These are phyloP conservation scores for Drosophila lacteicornis DNA, from an alignment of 1,140 invertebrate genomes.

Conservation along the genomic window DNA sequence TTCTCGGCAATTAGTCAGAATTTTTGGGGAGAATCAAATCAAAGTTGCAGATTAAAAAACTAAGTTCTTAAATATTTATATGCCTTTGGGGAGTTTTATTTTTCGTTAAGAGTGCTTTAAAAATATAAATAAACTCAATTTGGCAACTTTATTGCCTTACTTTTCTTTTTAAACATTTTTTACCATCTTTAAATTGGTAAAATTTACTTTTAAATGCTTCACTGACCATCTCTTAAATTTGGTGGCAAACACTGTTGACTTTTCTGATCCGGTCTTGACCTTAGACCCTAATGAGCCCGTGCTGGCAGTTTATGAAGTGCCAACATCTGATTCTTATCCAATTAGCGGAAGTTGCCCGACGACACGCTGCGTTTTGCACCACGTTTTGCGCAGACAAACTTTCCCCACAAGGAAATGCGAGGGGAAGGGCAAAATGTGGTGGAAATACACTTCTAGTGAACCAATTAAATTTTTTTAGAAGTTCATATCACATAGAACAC, in stretches of 20 bases:
- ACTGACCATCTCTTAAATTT: not conserved
- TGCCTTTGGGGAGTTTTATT: not conserved
- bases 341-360: constrained; percentile 27
- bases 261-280: constrained; percentile 19
- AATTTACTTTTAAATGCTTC: constrained; percentile 1
- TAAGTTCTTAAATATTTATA: constrained; percentile 5
- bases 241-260: not conserved
- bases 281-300: constrained; percentile 32
- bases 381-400: constrained; percentile 36
- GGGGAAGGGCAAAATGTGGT: constrained; percentile 30
- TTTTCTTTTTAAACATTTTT: not conserved
- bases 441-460: constrained; percentile 7
- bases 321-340: constrained; percentile 58
- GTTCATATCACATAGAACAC: no score
- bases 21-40: constrained; percentile 1
- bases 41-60: constrained; percentile 5
- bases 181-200: not conserved
- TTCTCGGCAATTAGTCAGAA: constrained; percentile 23
- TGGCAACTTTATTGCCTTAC: no score
- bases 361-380: constrained; percentile 34
- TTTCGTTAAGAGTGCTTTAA: not conserved
- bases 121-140: not conserved
- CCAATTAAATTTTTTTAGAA: no score
- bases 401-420: constrained; percentile 25
- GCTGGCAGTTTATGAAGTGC: constrained; percentile 47